These are phyloP conservation scores for Sebastes taczanowskii DNA, from an alignment of 2,797 vertebrate genomes.

Conservation along the genomic window DNA sequence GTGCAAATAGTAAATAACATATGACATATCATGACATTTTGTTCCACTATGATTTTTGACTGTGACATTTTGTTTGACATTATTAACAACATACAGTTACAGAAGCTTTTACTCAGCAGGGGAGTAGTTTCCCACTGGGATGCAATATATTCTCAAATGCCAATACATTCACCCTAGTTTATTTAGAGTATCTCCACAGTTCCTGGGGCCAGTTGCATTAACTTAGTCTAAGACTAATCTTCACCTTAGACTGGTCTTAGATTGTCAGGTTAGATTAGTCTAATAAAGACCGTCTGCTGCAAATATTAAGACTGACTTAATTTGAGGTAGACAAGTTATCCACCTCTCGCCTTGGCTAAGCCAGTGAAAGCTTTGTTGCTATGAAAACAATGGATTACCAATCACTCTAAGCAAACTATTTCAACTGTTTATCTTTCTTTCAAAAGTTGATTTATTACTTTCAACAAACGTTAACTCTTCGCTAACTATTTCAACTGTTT, in stretches of 20 bases:
- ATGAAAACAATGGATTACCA: too few species aligned
- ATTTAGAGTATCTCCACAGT: background rate
- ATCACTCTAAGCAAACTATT: too few species aligned
- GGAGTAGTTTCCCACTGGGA: background rate
- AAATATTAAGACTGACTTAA: background rate
- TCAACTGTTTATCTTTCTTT: too few species aligned
- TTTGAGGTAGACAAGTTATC: too few species aligned
- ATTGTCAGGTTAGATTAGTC: background rate
- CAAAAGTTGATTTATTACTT: too few species aligned
- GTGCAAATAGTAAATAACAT: constrained; percentile 36
- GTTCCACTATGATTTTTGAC: background rate
- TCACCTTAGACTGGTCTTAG: background rate
- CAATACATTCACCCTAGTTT: background rate
- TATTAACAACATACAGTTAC: background rate
- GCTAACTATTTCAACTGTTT: too few species aligned
- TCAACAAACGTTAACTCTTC: too few species aligned
- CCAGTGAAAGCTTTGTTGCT: too few species aligned
- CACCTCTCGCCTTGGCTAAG: too few species aligned
- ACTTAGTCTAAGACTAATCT: background rate
- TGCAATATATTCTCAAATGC: background rate
- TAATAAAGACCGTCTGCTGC: background rate
- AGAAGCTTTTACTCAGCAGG: background rate
- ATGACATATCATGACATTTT: constrained; percentile 10
- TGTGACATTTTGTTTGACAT: background rate
- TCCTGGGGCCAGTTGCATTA: background rate